Percentiles rank a stretch among this genome's conserved stretches.
Conservation (phyloP, 2,888 invertebrate genomes). For the Drosophila testacea region DNA sequence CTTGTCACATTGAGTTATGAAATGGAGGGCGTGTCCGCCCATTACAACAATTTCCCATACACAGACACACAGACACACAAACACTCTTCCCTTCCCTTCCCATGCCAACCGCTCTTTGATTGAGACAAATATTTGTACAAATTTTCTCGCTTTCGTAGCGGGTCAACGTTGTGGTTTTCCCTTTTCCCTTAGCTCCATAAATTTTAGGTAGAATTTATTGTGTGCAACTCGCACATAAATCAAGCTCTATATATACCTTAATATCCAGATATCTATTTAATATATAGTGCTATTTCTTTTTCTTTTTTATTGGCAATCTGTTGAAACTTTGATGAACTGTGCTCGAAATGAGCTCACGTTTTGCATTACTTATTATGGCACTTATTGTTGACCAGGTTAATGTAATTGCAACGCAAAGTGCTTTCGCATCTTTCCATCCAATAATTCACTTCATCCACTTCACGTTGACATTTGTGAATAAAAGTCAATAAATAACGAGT, state of each 20-base stretch:
- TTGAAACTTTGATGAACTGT: conserved; percentile 58
- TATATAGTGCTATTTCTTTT: conserved; percentile 5
- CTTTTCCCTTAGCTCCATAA: conserved; percentile 49
- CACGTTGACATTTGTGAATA: conserved; percentile 70
- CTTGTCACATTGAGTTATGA: conserved; percentile 72
- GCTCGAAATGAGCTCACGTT: conserved; percentile 66
- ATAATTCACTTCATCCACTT: conserved; percentile 14
- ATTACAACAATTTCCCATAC: conserved; percentile 14
- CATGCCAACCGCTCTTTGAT: conserved; percentile 38
- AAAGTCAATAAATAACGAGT: conserved; percentile 60
- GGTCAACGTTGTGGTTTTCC: conserved; percentile 56
- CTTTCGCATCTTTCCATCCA: conserved; percentile 4
- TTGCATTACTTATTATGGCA: conserved; percentile 47
- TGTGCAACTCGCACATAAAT: conserved; percentile 39
- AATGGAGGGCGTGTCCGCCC: conserved; percentile 40
- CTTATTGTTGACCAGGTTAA: conserved; percentile 57
- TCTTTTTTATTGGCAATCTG: conserved; percentile 35
- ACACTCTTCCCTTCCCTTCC: neutral
- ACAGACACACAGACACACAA: neutral
- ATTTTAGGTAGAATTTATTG: conserved; percentile 67
- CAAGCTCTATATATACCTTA: conserved; percentile 11
- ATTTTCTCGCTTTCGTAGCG: conserved; percentile 45
- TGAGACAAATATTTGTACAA: conserved; percentile 77
- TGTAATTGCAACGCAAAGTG: conserved; percentile 54
- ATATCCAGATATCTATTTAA: conserved; percentile 6